These are phyloP conservation scores for Tachypleus tridentatus DNA, from an alignment of 1,140 invertebrate genomes.

Conservation along the genomic window DNA sequence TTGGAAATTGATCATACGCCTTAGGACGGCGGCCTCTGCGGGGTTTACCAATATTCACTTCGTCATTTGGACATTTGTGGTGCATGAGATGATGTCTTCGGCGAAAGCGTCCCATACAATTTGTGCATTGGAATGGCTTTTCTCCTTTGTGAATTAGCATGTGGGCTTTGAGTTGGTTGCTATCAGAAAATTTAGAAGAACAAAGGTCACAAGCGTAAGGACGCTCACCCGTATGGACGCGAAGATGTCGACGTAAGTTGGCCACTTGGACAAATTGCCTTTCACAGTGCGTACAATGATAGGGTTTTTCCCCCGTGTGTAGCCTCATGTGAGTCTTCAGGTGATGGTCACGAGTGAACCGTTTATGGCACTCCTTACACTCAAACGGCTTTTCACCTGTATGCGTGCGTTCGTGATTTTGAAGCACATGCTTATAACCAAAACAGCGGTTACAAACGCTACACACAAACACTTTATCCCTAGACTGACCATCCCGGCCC, in stretches of 20 bases:
- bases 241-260: conserved; percentile 79
- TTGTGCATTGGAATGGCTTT: conserved; percentile 68
- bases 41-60: conserved; percentile 27
- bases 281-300: conserved; percentile 80
- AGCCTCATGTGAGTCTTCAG: conserved; percentile 84
- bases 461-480: conserved; percentile 74
- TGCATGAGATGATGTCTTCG: conserved; percentile 69
- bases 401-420: conserved; percentile 93
- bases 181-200: conserved; percentile 78
- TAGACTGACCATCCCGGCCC: too few species aligned
- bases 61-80: conserved; percentile 58
- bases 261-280: conserved; percentile 83
- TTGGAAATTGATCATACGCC: conserved; percentile 18
- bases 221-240: conserved; percentile 90
- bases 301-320: conserved; percentile 87
- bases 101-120: conserved; percentile 61
- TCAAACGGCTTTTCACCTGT: conserved; percentile 95
- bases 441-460: conserved; percentile 73
- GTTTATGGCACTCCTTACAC: conserved; percentile 83
- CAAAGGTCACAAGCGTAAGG: conserved; percentile 87
- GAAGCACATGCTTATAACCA: conserved; percentile 86
- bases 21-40: conserved; percentile 30
- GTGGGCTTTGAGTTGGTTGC: conserved; percentile 86
- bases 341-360: conserved; percentile 92
- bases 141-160: conserved; percentile 76